Base-by-base conservation (phyloP, 2,888 invertebrate species). In the Hypena proboscidalis region DNA sequence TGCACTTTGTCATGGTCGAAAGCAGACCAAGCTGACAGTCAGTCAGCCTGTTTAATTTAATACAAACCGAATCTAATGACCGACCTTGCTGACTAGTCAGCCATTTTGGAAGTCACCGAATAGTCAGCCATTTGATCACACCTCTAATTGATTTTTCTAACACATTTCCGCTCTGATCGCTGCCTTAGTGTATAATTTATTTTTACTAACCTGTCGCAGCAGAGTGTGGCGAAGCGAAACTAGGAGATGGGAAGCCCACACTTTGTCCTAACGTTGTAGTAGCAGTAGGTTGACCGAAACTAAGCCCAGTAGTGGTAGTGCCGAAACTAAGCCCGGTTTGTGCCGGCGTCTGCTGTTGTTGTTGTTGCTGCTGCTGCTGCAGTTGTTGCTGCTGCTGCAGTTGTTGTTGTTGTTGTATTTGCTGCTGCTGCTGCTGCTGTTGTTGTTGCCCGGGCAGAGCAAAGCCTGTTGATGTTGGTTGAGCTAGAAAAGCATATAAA, bases 281-380 rank as follows among this genome's bases (percentile, higher is more conserved):
- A 1, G 57, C 23, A 0, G 52, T 2, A 0, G 53, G 2, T 7
- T 49, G 46, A 1, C 59, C 63, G 9, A 63, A 64, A 30, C 17
- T 27, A 1, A 54, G 19, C 5, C 43, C 58, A 1, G 40, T 8
- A 7, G 34, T 8, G 3, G 44, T 22, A 1, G 21, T 23, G 3
- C 62, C 58, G 8, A 63, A 63, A 39, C 40, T 34, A 10, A 58
- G 38, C 1, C 43, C 31, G 1, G 45, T 35, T 31, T 52, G 52
- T 29, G 50, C 17, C 3, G 46, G 19, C 4, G 51, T 29, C 1
- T 4, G 43, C 11, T 7, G 49, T 17, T 10, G 44, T 19, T 38
- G 48, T 6, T 35, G 52, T 6, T 44, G 43, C 9, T 26, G 39
- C 6, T 20, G 21, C 6, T 35, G 35, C 6, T 32, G 32, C n/a